Evolutionary conservation across 2,113 vertebrate species (phyloP).

Genomic region (Tamias sibiricus): DNA sequence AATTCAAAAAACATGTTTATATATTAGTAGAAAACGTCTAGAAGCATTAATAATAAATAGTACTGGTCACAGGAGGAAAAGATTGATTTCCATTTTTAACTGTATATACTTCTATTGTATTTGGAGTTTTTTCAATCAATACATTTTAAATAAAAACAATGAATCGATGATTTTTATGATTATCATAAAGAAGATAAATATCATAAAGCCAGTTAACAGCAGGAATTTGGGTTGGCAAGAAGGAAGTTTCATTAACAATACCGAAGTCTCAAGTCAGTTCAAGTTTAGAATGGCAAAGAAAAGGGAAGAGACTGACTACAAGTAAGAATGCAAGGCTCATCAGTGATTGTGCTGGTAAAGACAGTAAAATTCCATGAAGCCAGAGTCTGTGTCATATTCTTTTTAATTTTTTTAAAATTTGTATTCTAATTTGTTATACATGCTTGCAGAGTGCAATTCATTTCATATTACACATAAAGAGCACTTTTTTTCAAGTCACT

Average conservation of each 20-base stretch:
- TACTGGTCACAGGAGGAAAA: not conserved
- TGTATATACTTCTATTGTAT: not conserved
- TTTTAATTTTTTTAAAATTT: no score
- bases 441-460: no score
- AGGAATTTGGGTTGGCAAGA: not conserved
- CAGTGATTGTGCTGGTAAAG: not conserved
- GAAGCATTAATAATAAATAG: slow-evolving; percentile 17
- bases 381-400: not conserved
- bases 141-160: not conserved
- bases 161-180: slow-evolving; percentile 13
- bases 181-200: slow-evolving; percentile 1
- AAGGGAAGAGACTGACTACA: not conserved
- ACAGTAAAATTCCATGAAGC: not conserved
- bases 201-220: not conserved
- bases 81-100: not conserved
- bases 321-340: not conserved
- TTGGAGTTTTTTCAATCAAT: not conserved
- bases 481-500: no score
- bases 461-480: no score
- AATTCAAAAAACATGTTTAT: not conserved
- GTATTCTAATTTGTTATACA: no score
- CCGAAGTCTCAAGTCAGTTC: not conserved
- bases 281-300: slow-evolving; percentile 2
- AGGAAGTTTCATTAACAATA: not conserved
- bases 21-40: slow-evolving; percentile 35